Evolutionary conservation across 2,113 vertebrate genomes (phyloP), one percentile per base, ranked within the genome.

Genomic region (Vanacampus margaritifer): DNA sequence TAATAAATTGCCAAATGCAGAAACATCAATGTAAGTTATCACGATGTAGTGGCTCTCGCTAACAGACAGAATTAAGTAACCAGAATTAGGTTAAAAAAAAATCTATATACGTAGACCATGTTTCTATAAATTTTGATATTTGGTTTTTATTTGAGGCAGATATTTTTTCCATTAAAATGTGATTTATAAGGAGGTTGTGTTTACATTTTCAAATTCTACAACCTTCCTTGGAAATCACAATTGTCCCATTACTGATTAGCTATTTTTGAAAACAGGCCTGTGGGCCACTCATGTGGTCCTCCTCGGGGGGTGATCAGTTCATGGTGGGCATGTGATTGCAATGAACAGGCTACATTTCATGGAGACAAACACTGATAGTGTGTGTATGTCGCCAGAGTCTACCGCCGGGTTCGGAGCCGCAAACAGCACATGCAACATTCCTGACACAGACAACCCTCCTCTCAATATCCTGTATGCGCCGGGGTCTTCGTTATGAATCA

Each of bases 401-500:
- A 16, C 16, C 75, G 67, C 48, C 76, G 46, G 64, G 62, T 65
- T 63, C 45, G 74, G 43, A 65, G 69, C 56, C 72, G 65, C 58
- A 64, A 69, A 73, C 72, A 78, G 65, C 37, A 72, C 60, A 70
- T 21, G 75, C 45, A 59, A 56, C 65, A 72, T 19, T 3, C 37
- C 74, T 63, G 65, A 85, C 83, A 67, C 72, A 64, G 67, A 64
- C 67, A 69, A 63, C 53, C 51, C 65, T 67, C 23, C 56, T 67
- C 67, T 83, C 84, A 73, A 81, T 69, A 72, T 69, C 70, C 69
- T 76, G 59, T 73, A 64, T 64, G 75, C 60, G 74, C 62, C 53
- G 11, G 50, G 48, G 19, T 60, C 60, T 58, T 78, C 63, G 74
- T 85, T 73, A 73, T 65, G 72, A 74, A 62, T 79, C 28, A 10